phyloP scores from a whole-genome alignment of 2,888 invertebrate species.

The Syrphus vitripennis region DNA sequence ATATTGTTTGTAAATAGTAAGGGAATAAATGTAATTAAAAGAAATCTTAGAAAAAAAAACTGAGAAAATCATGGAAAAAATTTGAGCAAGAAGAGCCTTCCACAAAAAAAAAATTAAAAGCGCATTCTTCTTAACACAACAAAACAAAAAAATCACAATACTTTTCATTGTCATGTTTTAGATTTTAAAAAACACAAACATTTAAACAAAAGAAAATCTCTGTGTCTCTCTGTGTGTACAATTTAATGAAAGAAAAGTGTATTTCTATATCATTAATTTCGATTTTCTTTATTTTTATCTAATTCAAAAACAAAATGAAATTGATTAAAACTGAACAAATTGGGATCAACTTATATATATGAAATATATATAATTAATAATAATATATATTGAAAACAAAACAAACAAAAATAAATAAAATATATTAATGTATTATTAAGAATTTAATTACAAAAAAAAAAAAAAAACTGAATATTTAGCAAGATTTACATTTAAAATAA shows the following conservation, averaged over 20 bases:
- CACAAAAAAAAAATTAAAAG: constrained; percentile 18
- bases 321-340: constrained; percentile 80
- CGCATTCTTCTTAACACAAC: constrained; percentile 31
- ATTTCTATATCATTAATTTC: constrained; percentile 65
- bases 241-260: constrained; percentile 50
- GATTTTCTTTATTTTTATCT: constrained; percentile 66
- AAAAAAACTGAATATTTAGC: constrained; percentile 67
- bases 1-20: constrained; percentile 73
- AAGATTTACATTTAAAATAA: constrained; percentile 71
- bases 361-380: constrained; percentile 77
- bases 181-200: constrained; percentile 9
- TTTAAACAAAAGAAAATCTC: constrained; percentile 35
- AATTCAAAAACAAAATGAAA: constrained; percentile 62
- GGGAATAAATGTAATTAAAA: constrained; percentile 78
- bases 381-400: constrained; percentile 64
- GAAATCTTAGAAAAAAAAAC: constrained; percentile 48
- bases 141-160: constrained; percentile 47
- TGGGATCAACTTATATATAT: constrained; percentile 81
- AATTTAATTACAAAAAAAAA: constrained; percentile 37
- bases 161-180: constrained; percentile 56
- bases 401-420: constrained; percentile 64
- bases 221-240: constrained; percentile 70
- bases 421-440: constrained; percentile 67
- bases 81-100: constrained; percentile 47
- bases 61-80: constrained; percentile 40